Percentiles rank a stretch among this genome's conserved stretches.
Evolutionary conservation across 2,113 vertebrate genomes (phyloP).

Genomic region (Panurus biarmicus): DNA sequence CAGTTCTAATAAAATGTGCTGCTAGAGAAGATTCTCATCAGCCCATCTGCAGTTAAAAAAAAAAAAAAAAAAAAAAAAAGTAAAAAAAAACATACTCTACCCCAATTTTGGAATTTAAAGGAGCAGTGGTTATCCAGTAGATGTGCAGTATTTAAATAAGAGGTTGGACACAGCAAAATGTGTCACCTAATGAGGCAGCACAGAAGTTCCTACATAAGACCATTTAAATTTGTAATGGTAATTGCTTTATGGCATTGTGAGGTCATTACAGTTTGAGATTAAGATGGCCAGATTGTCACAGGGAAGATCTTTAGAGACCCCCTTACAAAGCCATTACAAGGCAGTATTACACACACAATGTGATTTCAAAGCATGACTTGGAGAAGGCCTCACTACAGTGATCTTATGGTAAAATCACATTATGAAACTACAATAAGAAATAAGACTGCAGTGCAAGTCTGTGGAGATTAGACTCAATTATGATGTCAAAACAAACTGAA

Average conservation of each 20-base stretch:
- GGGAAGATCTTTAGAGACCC: constrained; percentile 61
- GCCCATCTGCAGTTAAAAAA: neutral
- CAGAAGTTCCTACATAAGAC: constrained; percentile 62
- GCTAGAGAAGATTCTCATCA: neutral
- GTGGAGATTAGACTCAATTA: constrained; percentile 69
- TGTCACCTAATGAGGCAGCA: constrained; percentile 67
- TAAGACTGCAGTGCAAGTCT: constrained; percentile 46
- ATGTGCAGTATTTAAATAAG: constrained; percentile 12
- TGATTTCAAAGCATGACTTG: constrained; percentile 50
- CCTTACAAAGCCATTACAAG: constrained; percentile 29
- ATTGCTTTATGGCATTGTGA: constrained; percentile 69
- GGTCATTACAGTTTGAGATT: constrained; percentile 66
- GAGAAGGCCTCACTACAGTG: constrained; percentile 24
- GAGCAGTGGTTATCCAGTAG: neutral
- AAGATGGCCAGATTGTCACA: constrained; percentile 58
- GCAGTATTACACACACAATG: neutral
- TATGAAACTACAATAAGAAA: constrained; percentile 58
- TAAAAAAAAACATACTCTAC: neutral
- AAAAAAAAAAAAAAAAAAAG: neutral
- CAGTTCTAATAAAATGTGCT: neutral
- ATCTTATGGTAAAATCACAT: constrained; percentile 41
- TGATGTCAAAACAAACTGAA: constrained; percentile 70
- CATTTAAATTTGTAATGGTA: constrained; percentile 65
- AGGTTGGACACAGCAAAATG: constrained; percentile 14
- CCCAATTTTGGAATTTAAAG: constrained; percentile 4